Evolutionary conservation across 2,113 vertebrate species (phyloP).

Genomic region (Sphyrna mokarran): DNA sequence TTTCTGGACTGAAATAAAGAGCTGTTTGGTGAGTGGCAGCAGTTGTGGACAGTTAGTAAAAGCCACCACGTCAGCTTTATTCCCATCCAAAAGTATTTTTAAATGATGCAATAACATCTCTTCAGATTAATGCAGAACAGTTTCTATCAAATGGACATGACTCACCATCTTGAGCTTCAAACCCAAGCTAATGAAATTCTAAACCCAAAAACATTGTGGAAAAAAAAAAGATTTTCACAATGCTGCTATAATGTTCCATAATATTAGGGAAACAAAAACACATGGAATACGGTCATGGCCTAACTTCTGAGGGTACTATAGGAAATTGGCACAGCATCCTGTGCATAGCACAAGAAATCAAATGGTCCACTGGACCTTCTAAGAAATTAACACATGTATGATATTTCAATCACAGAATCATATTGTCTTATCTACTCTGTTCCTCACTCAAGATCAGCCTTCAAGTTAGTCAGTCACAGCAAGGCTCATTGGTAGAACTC

Average conservation of each 20-base stretch:
- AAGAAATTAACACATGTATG: background rate
- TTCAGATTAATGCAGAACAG: background rate
- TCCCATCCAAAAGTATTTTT: background rate
- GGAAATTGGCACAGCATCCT: background rate
- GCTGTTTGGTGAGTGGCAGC: background rate
- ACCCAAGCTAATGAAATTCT: too few relatives aligned
- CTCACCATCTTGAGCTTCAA: too few relatives aligned
- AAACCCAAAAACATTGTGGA: too few relatives aligned
- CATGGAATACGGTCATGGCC: background rate
- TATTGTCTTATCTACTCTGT: background rate
- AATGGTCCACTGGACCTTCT: background rate
- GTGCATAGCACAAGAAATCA: background rate
- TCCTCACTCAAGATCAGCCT: background rate
- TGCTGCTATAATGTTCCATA: too few relatives aligned
- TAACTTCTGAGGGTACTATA: background rate
- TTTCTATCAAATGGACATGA: background rate
- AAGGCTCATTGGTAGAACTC: background rate
- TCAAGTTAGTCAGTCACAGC: background rate
- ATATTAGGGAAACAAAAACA: too few relatives aligned
- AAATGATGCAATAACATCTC: background rate
- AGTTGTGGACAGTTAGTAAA: background rate
- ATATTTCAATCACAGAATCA: background rate
- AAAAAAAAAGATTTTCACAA: too few relatives aligned
- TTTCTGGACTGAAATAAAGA: background rate
- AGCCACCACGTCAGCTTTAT: background rate